Base-by-base conservation (phyloP, 1,140 invertebrate species). In the Hycleus cichorii region DNA sequence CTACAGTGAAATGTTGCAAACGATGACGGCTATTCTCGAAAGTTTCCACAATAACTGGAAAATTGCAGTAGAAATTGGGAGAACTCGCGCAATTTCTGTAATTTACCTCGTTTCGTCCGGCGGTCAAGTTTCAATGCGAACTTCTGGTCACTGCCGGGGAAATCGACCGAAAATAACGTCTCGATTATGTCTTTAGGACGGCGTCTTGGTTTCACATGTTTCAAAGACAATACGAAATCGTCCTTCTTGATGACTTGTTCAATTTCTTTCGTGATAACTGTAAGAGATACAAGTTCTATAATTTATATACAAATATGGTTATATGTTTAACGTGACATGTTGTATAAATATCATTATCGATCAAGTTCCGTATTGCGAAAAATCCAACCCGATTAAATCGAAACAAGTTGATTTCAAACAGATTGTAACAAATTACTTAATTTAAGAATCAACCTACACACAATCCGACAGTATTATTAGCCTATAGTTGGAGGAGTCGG, bases 71-170 rank as follows among this genome's bases (percentile, higher is more conserved):
- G 26, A 45, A n/a, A n/a, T 25, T 27, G 18, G 6, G 43, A 26
- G 1, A 49, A 5, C 0, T 11, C 32, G n/a, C 8, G 32, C 26
- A 1, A 18, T 3, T 46, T 9, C 71, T 68, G 2, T 62, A 62
- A 65, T 73, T 79, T 78, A 78, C 87, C 80, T 75, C 79, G 73
- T 68, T 84, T 83, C 3, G 77, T 73, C 46, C 76, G 76, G 63
- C 84, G 74, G 68, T 89, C 86, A 45, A 88, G 68, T 59, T 84
- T 77, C 44, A 89, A 72, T 11, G 79, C 74, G 65, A 88, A 82
- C 68, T 85, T 84, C 25, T 84, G 78, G 61, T 82, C 78, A 4
- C 79, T 68, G 49, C 77, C 76, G 3, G 78, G 77, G 67, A 86
- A 86, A 59, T 85, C 83, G 2, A 85, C 76, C 18, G 81, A 79